A percentile compares a stretch with the other conserved stretches of the same genome.
Evolutionary conservation across 2,888 invertebrate species (phyloP).

Genomic region (Parascotia fuliginaria): DNA sequence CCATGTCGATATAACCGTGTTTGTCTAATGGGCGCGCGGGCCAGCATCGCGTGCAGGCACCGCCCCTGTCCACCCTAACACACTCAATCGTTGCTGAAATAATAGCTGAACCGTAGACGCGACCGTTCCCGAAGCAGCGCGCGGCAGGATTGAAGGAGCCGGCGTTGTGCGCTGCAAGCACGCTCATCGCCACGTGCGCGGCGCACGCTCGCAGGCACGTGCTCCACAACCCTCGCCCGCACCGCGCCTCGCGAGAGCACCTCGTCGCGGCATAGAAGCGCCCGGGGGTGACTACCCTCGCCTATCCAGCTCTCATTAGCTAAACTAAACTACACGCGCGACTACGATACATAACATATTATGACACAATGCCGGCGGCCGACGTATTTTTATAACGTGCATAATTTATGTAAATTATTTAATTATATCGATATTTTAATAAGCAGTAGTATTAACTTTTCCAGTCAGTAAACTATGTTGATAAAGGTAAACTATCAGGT

Average conservation of each 20-base stretch:
- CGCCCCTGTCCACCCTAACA: constrained; percentile 61
- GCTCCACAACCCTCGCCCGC: constrained; percentile 30
- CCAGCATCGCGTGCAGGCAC: constrained; percentile 60
- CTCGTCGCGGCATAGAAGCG: not conserved
- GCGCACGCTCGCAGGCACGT: constrained; percentile 57
- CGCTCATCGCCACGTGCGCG: constrained; percentile 69
- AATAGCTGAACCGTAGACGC: constrained; percentile 48
- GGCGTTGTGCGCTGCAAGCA: constrained; percentile 62
- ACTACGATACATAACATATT: not conserved
- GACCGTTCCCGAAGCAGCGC: constrained; percentile 72
- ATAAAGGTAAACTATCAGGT: not conserved
- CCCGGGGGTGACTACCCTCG: constrained; percentile 2
- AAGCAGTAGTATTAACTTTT: not conserved
- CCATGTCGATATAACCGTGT: constrained; percentile 86
- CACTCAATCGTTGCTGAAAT: constrained; percentile 61
- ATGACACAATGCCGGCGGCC: not conserved
- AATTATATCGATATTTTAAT: not conserved
- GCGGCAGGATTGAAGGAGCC: constrained; percentile 74
- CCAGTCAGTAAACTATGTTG: not conserved
- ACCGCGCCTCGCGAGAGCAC: constrained; percentile 20
- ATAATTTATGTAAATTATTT: not conserved
- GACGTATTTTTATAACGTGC: not conserved
- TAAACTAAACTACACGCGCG: too few species aligned
- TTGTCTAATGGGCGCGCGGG: constrained; percentile 71
- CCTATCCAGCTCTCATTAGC: not conserved